Conservation (phyloP, 2,888 invertebrate genomes). For the Meghimatium bilineatum region DNA sequence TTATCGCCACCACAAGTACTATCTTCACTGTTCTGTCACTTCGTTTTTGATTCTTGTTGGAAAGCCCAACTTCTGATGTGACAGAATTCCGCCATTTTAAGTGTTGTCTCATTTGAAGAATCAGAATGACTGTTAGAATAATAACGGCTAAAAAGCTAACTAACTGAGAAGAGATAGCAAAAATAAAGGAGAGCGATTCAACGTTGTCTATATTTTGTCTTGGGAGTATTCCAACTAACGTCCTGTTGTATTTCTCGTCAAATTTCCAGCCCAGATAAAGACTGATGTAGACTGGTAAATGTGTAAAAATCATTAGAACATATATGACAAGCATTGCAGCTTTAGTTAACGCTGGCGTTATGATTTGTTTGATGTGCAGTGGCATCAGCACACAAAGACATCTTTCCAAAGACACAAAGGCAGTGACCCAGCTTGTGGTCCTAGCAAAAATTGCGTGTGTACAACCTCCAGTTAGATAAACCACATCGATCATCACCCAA, state of each 20-base stretch:
- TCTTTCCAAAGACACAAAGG: neutral
- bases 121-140: neutral
- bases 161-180: neutral
- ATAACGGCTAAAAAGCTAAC: neutral
- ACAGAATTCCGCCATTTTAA: neutral
- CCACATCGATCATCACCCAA: neutral
- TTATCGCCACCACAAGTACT: neutral
- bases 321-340: neutral
- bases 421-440: neutral
- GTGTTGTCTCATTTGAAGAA: neutral
- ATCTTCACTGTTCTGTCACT: neutral
- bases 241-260: neutral
- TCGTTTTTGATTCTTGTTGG: neutral
- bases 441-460: neutral
- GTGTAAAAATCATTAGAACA: neutral
- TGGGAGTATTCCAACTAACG: neutral
- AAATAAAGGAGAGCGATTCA: neutral
- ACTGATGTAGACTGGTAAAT: neutral
- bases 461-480: neutral
- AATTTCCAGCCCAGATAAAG: neutral
- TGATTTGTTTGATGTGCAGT: neutral
- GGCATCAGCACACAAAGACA: neutral
- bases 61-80: neutral
- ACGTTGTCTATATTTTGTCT: neutral
- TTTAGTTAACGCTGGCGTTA: neutral